phyloP scores from a whole-genome alignment of 2,797 vertebrate species.

The Nothura maculosa region DNA sequence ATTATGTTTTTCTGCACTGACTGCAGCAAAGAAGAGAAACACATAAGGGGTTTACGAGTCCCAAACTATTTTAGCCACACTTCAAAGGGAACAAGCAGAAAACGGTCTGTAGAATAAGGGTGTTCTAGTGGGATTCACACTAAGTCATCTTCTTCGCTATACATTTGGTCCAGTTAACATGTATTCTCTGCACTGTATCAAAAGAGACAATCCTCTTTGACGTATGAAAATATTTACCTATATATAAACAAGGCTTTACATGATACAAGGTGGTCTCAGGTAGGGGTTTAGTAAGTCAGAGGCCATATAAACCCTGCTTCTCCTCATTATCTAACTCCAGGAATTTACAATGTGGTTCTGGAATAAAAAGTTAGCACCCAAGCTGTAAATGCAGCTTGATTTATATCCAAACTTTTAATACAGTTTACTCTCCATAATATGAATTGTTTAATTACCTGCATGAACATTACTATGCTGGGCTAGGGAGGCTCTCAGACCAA shows the following conservation, averaged over 20 bases:
- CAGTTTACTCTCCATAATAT: neutral
- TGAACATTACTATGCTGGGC: slow-evolving; percentile 77
- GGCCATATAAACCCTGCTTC: neutral
- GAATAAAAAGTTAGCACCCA: neutral
- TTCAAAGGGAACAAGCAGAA: neutral
- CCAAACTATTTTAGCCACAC: neutral
- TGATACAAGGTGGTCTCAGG: accelerated
- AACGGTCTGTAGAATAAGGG: neutral
- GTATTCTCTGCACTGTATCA: neutral
- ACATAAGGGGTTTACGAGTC: no score
- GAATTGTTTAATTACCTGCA: slow-evolving; percentile 56
- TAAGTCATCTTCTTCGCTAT: neutral
- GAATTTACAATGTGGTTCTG: neutral
- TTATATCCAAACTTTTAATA: neutral
- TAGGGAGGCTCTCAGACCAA: slow-evolving; percentile 74
- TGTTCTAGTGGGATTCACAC: neutral
- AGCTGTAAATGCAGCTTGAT: neutral
- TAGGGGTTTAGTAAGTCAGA: neutral
- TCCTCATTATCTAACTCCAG: neutral
- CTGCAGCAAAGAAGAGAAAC: neutral
- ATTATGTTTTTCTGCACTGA: neutral
- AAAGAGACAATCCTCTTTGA: neutral
- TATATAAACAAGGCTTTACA: no score
- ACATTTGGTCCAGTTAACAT: neutral
- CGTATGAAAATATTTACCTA: no score